Evolutionary conservation across 2,797 vertebrate species (phyloP), one percentile per base, ranked within the genome.

Genomic region (Serranus cabrilla): DNA sequence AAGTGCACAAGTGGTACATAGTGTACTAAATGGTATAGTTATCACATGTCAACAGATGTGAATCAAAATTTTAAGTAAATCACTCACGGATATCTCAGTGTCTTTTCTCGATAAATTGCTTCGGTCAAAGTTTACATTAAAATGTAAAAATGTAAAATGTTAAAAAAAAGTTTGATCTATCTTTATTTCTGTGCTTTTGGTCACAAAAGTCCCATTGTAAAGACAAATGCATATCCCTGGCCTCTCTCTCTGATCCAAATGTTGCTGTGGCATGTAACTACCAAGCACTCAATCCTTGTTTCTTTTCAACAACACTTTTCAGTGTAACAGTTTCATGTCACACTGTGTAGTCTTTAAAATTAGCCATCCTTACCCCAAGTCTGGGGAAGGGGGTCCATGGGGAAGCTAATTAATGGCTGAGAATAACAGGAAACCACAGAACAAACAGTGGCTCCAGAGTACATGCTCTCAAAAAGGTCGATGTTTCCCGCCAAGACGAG

Each of bases 361-460:
- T 25, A 58, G 31, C 55, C 45, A 58, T 78, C 51, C 52, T 71
- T 75, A 67, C 46, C 67, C 55, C 11, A 63, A 43, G 39, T 71
- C 39, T 57, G 68, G 60, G 47, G 49, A 62, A 46, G 18, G 56
- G 31, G 59, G 66, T 57, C 59, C 80, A 80, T 73, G 25, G 72
- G 76, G 82, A 69, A 76, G 87, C 81, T 89, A 91, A 92, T 89
- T 88, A 89, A 62, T 82, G 86, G 46, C 74, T 78, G 63, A 72
- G 74, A 39, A 61, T 45, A 87, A 87, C 52, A 71, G 76, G 76
- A 78, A 76, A 61, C 45, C 72, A 72, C 39, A 62, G 68, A 65
- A 49, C 56, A 86, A 76, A 82, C 82, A 71, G 74, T 64, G 64
- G 61, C 14, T 81, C 17, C 56, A 60, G 43, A 77, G 76, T 49